These are phyloP conservation scores for Amphiura filiformis DNA, from an alignment of 35 echinoderm and acorn worm genomes.

Conservation along the genomic window DNA sequence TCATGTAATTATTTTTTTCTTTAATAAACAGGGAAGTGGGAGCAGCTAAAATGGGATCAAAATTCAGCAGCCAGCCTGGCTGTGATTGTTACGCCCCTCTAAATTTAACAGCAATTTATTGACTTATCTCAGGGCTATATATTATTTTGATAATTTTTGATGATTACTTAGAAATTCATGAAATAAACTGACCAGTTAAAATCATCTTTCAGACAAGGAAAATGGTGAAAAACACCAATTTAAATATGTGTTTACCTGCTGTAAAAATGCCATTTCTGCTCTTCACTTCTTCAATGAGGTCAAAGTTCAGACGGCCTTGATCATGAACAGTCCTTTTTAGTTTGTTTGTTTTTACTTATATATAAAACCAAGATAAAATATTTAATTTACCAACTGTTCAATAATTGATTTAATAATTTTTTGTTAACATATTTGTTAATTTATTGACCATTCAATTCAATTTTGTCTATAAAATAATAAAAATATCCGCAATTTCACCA, in stretches of 20 bases:
- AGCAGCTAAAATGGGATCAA: no score
- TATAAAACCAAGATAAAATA: background rate
- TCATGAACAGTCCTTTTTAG: background rate
- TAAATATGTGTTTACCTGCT: background rate
- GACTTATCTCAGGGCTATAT: no score
- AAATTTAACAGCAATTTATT: background rate
- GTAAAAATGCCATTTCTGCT: background rate
- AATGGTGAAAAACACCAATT: background rate
- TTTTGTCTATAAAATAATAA: no score
- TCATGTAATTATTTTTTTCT: no score
- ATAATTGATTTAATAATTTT: background rate
- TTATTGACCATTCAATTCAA: no score
- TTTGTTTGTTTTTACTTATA: background rate
- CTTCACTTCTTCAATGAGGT: background rate
- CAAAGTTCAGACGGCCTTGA: background rate
- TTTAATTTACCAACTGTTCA: background rate
- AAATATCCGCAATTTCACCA: no score
- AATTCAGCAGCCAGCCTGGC: background rate
- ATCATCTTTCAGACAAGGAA: background rate
- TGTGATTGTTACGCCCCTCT: background rate
- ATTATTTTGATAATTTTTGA: background rate
- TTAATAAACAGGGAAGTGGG: no score
- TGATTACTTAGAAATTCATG: background rate
- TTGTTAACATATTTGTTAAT: no score
- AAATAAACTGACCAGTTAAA: background rate